A percentile compares a stretch with the other conserved stretches of the same genome.
Conservation (phyloP, 2,888 invertebrate genomes). For the Heliconius hortense region DNA sequence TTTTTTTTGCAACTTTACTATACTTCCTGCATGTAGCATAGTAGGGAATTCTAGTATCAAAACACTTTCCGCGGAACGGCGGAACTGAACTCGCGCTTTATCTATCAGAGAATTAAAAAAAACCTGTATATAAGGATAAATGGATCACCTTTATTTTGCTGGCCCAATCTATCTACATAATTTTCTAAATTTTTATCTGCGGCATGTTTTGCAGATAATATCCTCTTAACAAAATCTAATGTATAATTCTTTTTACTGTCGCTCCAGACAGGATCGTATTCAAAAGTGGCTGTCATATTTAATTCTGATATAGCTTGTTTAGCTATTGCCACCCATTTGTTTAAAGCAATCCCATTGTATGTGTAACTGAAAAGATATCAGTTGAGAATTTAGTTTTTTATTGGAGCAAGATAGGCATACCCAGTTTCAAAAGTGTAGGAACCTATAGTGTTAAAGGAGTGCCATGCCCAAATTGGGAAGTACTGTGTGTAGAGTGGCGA, state of each 20-base stretch:
- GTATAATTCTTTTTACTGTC: constrained; percentile 61
- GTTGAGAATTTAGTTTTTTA: background rate
- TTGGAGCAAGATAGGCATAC: too few species aligned
- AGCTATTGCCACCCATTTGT: constrained; percentile 73
- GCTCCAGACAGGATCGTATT: constrained; percentile 75
- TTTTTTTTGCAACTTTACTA: too few species aligned
- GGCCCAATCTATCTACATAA: constrained; percentile 52
- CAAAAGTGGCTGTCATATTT: constrained; percentile 74
- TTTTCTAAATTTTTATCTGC: constrained; percentile 64
- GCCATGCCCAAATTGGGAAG: too few species aligned
- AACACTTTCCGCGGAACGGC: too few species aligned
- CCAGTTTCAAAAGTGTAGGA: too few species aligned
- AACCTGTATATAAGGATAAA: background rate
- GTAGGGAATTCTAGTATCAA: too few species aligned
- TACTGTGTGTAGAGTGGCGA: too few species aligned
- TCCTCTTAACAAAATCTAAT: constrained; percentile 64
- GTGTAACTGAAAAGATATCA: constrained; percentile 56
- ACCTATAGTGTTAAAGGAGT: too few species aligned
- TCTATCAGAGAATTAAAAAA: background rate
- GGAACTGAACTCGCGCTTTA: too few species aligned
- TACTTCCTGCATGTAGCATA: too few species aligned
- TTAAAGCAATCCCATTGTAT: constrained; percentile 66
- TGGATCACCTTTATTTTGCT: constrained; percentile 55
- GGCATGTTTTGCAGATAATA: constrained; percentile 58
- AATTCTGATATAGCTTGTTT: constrained; percentile 82